Evolutionary conservation across 1,140 invertebrate genomes (phyloP).

Genomic region (Thaumatotibia leucotreta): DNA sequence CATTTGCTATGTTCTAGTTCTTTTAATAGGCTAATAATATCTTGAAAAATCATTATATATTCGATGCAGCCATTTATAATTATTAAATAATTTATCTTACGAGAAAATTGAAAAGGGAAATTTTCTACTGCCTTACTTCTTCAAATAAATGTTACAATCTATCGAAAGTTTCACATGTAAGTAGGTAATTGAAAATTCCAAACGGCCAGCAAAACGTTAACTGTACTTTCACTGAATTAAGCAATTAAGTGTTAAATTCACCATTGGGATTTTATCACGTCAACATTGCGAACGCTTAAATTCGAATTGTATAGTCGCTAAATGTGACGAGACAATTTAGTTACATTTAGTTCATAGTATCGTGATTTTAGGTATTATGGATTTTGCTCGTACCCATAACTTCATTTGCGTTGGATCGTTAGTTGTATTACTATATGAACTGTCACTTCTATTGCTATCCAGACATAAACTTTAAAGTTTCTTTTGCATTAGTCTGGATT

Average conservation of each 20-base stretch:
- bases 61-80: too few relatives aligned
- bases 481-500: too few relatives aligned
- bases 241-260: conserved; percentile 1
- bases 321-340: background rate
- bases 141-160: background rate
- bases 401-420: background rate
- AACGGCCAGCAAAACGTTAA: background rate
- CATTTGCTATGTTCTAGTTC: too few relatives aligned
- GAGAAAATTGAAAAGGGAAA: too few relatives aligned
- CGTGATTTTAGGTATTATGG: background rate
- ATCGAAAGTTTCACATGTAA: background rate
- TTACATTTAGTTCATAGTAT: background rate
- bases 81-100: too few relatives aligned
- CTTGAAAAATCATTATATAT: too few relatives aligned
- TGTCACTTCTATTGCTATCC: too few relatives aligned
- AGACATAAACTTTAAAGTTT: too few relatives aligned
- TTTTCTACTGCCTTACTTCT: background rate
- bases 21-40: too few relatives aligned
- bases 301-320: background rate
- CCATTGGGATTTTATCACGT: background rate
- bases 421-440: background rate
- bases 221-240: conserved; percentile 4
- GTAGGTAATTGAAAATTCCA: background rate
- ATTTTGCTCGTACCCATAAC: background rate
- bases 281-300: background rate